These are phyloP conservation scores for Drosophila colorata DNA, from an alignment of 2,888 invertebrate species.

Conservation along the genomic window DNA sequence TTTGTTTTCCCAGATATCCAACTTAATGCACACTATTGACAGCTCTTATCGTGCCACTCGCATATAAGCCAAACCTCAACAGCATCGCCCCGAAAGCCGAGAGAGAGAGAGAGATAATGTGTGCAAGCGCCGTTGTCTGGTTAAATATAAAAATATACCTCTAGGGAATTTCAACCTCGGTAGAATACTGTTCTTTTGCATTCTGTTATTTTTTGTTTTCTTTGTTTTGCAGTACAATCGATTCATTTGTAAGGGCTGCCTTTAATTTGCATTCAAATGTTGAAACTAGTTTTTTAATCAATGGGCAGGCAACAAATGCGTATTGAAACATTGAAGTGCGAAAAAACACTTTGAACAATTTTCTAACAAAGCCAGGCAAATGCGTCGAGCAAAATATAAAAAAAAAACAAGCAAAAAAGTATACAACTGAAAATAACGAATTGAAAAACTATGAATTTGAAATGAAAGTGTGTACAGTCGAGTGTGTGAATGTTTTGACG, in stretches of 20 bases:
- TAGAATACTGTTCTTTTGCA: too few relatives aligned
- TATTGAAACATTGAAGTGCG: constrained; percentile 36
- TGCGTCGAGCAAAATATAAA: constrained; percentile 2
- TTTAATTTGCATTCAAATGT: constrained; percentile 38
- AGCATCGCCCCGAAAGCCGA: too few relatives aligned
- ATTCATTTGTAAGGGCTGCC: constrained; percentile 6
- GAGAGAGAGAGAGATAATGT: too few relatives aligned
- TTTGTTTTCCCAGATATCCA: too few relatives aligned
- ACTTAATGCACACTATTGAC: too few relatives aligned
- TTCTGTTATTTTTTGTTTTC: background rate
- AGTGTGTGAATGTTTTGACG: constrained; percentile 29
- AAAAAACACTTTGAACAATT: constrained; percentile 48
- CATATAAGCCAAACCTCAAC: too few relatives aligned
- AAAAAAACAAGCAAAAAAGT: constrained; percentile 7
- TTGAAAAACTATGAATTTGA: constrained; percentile 26
- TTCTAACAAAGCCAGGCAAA: constrained; percentile 28
- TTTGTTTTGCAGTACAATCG: background rate
- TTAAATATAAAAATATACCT: too few relatives aligned
- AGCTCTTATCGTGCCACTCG: too few relatives aligned
- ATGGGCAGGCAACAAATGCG: constrained; percentile 23
- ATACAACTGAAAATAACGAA: constrained; percentile 1
- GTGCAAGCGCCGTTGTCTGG: too few relatives aligned
- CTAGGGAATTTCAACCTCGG: too few relatives aligned
- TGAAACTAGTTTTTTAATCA: constrained; percentile 46
- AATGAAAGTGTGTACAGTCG: constrained; percentile 20